phyloP scores from a whole-genome alignment of 1,140 invertebrate genomes.

The Odontomachus brunneus region DNA sequence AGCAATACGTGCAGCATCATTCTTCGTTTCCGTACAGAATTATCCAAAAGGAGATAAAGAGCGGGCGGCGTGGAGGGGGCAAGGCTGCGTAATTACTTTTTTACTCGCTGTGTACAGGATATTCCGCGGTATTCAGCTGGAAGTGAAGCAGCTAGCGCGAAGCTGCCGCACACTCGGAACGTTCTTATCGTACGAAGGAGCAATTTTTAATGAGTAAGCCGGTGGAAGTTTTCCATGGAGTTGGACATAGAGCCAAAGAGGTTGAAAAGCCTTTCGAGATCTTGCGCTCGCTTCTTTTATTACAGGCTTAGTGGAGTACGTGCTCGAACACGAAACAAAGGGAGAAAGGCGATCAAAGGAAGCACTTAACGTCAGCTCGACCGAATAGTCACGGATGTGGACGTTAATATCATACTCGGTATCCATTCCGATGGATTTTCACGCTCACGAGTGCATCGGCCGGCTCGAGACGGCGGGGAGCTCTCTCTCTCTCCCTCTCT shows the following conservation, averaged over 20 bases:
- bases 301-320: slow-evolving; percentile 33
- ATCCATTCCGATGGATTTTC: slow-evolving; percentile 12
- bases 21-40: too few relatives aligned
- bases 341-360: slow-evolving; percentile 60
- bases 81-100: too few relatives aligned
- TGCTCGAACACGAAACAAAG: slow-evolving; percentile 59
- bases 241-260: slow-evolving; percentile 34
- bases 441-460: slow-evolving; percentile 7
- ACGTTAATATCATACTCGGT: slow-evolving; percentile 3
- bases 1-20: too few relatives aligned
- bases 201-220: slow-evolving; percentile 50
- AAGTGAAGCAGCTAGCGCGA: background rate
- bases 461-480: too few relatives aligned
- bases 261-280: slow-evolving; percentile 59
- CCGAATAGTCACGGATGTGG: slow-evolving; percentile 33
- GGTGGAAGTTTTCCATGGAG: slow-evolving; percentile 30
- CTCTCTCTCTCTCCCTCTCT: too few relatives aligned
- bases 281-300: slow-evolving; percentile 11
- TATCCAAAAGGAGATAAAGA: too few relatives aligned
- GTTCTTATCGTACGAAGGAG: slow-evolving; percentile 25
- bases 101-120: background rate
- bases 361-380: slow-evolving; percentile 63
- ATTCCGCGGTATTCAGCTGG: background rate
- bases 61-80: too few relatives aligned
- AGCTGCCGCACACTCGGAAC: background rate